Conservation (phyloP, 2,888 invertebrate species). For the Bellardia pandia region DNA sequence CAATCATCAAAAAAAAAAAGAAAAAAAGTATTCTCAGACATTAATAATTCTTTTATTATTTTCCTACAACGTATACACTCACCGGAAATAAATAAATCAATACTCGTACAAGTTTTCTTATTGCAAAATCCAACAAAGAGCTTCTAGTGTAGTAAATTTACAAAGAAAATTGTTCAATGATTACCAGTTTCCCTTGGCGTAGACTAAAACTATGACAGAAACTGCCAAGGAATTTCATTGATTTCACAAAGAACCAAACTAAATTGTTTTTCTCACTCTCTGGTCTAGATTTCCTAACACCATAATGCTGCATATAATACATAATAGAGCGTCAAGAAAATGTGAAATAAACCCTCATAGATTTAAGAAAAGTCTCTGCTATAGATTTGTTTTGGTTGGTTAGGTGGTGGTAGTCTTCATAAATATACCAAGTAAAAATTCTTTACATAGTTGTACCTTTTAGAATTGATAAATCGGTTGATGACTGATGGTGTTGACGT, state of each 20-base stretch:
- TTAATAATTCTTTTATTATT: conserved; percentile 8
- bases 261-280: background rate
- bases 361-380: background rate
- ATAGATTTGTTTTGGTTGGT: background rate
- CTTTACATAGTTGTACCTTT: conserved; percentile 17
- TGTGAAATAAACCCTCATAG: conserved; percentile 30
- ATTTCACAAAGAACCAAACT: conserved; percentile 26
- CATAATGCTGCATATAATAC: background rate
- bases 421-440: conserved; percentile 33
- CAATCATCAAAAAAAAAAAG: background rate
- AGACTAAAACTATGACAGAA: background rate
- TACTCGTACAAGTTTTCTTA: conserved; percentile 11
- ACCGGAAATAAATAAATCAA: conserved; percentile 52
- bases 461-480: background rate
- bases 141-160: background rate
- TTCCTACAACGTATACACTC: background rate
- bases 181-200: conserved; percentile 25
- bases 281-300: background rate
- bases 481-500: conserved; percentile 16
- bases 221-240: conserved; percentile 53
- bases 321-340: conserved; percentile 1
- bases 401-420: background rate
- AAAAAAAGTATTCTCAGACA: background rate
- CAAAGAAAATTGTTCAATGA: conserved; percentile 46
- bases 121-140: conserved; percentile 10